Evolutionary conservation across 2,113 vertebrate species (phyloP).

Genomic region (Eleginops maclovinus): DNA sequence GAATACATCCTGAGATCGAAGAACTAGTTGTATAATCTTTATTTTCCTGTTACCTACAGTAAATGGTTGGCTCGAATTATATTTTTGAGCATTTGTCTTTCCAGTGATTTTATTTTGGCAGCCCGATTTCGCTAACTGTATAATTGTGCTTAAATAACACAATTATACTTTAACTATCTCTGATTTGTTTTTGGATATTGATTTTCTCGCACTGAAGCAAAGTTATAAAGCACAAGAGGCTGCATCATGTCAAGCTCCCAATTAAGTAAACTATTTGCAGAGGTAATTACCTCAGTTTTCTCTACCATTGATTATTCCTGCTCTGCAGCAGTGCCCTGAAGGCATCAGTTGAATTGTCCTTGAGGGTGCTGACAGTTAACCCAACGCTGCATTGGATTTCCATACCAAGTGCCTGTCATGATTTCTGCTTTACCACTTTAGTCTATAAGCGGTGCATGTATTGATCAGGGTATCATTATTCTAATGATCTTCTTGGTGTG

Average conservation of each 20-base stretch:
- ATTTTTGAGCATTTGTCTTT: neutral
- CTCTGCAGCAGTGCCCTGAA: conserved; percentile 24
- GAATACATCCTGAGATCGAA: neutral
- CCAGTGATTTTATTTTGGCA: neutral
- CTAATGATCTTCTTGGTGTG: neutral
- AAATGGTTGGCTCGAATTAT: neutral
- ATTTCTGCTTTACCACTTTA: neutral
- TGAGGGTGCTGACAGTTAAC: conserved; percentile 41
- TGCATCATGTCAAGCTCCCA: conserved; percentile 15
- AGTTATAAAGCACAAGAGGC: conserved; percentile 19
- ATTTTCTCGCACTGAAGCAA: neutral
- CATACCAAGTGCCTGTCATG: neutral
- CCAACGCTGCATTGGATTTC: conserved; percentile 26
- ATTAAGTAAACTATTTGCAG: conserved; percentile 42
- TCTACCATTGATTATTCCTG: conserved; percentile 54
- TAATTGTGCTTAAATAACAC: neutral
- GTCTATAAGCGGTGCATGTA: neutral
- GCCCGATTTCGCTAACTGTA: neutral
- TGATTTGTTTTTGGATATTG: neutral
- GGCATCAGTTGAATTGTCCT: conserved; percentile 37
- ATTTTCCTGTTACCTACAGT: neutral
- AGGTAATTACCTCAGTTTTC: conserved; percentile 33
- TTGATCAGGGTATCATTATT: neutral
- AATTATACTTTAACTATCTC: neutral
- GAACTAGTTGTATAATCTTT: neutral